A percentile compares a stretch with the other conserved stretches of the same genome.
phyloP scores from a whole-genome alignment of 53 echinoderm and acorn worm genomes.

The Zoroaster sp. region DNA sequence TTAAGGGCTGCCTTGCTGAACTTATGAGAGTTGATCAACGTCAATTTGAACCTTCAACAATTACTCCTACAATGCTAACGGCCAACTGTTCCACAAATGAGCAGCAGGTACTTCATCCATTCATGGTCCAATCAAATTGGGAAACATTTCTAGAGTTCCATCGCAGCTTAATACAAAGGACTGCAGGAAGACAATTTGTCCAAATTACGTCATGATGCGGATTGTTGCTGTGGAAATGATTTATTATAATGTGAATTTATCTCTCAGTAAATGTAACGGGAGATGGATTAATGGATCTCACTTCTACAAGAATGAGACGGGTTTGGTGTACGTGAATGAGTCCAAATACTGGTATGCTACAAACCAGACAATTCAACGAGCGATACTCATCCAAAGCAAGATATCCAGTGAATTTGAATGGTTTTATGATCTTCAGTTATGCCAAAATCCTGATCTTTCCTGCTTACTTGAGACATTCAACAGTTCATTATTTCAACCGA shows the following conservation, averaged over 20 bases:
- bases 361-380: background rate
- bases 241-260: background rate
- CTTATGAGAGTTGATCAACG: background rate
- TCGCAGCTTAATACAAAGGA: background rate
- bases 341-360: background rate
- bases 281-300: background rate
- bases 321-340: background rate
- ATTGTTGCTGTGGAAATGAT: background rate
- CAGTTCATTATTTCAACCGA: constrained; percentile 11
- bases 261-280: background rate
- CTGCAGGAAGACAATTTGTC: background rate
- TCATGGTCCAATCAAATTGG: background rate
- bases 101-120: background rate
- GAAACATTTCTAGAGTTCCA: background rate
- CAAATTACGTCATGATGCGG: background rate
- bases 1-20: background rate
- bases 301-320: background rate
- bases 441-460: constrained; percentile 16
- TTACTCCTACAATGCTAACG: background rate
- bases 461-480: constrained; percentile 46
- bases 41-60: background rate
- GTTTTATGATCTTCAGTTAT: background rate
- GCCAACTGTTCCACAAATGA: background rate
- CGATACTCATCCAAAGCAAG: background rate
- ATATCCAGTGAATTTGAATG: background rate